A percentile compares a stretch with the other conserved stretches of the same genome.
Evolutionary conservation across 2,113 vertebrate genomes (phyloP).

Genomic region (Melanerpes formicivorus): DNA sequence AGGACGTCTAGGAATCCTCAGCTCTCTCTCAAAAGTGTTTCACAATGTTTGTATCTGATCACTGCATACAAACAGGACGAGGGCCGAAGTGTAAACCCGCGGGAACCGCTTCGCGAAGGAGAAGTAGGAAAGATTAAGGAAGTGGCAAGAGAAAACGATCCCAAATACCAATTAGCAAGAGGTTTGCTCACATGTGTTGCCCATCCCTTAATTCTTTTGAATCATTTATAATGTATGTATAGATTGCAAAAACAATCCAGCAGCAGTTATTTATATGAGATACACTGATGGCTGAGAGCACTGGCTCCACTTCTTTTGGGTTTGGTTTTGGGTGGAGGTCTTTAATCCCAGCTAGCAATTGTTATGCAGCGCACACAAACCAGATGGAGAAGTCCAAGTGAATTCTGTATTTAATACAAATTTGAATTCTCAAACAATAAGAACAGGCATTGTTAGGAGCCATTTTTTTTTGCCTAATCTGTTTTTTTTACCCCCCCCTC

Average conservation of each 20-base stretch:
- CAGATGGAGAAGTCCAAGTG: neutral
- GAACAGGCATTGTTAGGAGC: constrained; percentile 15
- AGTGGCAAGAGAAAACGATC: constrained; percentile 43
- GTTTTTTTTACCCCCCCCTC: neutral
- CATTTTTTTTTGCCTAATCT: neutral
- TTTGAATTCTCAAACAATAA: constrained; percentile 1
- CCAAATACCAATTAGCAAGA: constrained; percentile 42
- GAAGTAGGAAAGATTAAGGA: constrained; percentile 64
- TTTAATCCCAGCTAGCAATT: constrained; percentile 13
- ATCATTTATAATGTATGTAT: neutral
- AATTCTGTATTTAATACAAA: constrained; percentile 1
- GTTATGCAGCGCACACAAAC: neutral
- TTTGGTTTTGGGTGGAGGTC: neutral
- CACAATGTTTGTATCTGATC: constrained; percentile 56
- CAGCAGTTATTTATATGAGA: constrained; percentile 29
- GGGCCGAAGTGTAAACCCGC: constrained; percentile 62
- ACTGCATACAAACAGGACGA: constrained; percentile 67
- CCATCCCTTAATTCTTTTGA: constrained; percentile 19
- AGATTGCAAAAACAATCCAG: neutral
- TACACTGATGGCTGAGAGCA: constrained; percentile 24
- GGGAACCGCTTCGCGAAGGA: constrained; percentile 60
- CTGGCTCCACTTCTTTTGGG: neutral
- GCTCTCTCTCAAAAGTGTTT: constrained; percentile 24
- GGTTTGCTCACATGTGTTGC: constrained; percentile 44
- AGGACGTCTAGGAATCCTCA: constrained; percentile 43